Percentiles rank a stretch among this genome's conserved stretches.
phyloP scores from a whole-genome alignment of 1,140 invertebrate species.

The Metopolophium dirhodum region DNA sequence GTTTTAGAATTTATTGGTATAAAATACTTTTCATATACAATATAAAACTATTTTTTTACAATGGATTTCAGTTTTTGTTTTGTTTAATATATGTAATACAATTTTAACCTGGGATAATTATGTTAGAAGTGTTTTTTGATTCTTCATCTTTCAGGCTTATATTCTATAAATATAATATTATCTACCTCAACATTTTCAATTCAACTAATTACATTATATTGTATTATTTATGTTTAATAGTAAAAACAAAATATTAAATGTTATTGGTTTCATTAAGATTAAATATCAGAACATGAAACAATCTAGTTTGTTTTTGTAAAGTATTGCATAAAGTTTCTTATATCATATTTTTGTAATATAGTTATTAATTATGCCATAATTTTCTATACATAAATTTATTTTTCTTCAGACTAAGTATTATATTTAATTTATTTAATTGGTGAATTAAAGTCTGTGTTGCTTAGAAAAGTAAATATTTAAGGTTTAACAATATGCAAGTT shows the following conservation, averaged over 20 bases:
- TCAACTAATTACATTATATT: background rate
- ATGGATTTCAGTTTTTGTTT: background rate
- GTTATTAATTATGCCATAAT: constrained; percentile 21
- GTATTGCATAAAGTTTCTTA: background rate
- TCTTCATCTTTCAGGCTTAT: background rate
- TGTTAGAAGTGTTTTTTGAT: background rate
- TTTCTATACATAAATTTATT: constrained; percentile 16
- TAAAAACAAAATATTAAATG: background rate
- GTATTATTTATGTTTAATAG: background rate
- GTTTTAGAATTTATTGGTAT: background rate
- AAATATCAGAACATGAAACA: background rate
- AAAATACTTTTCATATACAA: background rate
- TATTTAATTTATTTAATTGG: constrained; percentile 5
- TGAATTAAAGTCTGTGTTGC: constrained; percentile 10
- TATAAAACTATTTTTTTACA: background rate
- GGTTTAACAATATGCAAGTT: background rate
- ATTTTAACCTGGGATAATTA: background rate
- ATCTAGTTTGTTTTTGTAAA: background rate
- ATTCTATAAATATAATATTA: constrained; percentile 15
- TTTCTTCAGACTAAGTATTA: background rate
- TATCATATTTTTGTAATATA: constrained; percentile 20
- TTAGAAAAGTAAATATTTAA: constrained; percentile 13
- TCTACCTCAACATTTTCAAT: constrained; percentile 27
- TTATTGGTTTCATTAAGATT: background rate
- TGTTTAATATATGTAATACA: background rate